These are phyloP conservation scores for Xylocopa sonorina DNA, from an alignment of 1,140 invertebrate genomes.

Conservation along the genomic window DNA sequence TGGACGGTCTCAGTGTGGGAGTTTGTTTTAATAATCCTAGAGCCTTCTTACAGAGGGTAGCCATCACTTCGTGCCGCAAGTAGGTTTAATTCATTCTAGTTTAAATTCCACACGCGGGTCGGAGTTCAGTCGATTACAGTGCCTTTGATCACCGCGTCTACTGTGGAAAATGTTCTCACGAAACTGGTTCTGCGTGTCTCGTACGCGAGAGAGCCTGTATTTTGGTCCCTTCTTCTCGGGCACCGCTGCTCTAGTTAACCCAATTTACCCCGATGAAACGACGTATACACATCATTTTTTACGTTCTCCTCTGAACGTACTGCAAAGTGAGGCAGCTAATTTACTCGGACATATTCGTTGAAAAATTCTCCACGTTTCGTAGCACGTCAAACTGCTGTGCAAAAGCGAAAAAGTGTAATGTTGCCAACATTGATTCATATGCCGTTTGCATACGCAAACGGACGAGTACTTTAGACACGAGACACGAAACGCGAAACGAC, in stretches of 20 bases:
- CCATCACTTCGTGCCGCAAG: background rate
- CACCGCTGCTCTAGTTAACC: conserved; percentile 53
- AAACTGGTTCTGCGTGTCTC: conserved; percentile 51
- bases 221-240: conserved; percentile 33
- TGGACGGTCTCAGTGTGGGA: background rate
- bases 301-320: no score
- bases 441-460: no score
- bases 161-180: conserved; percentile 58
- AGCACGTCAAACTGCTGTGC: no score
- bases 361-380: no score
- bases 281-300: background rate
- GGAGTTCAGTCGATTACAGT: conserved; percentile 66
- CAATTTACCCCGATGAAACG: conserved; percentile 48
- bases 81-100: conserved; percentile 52
- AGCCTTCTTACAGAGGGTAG: conserved; percentile 15
- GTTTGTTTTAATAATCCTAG: conserved; percentile 30
- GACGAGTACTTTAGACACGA: background rate
- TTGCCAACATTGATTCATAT: no score
- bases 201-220: conserved; percentile 25
- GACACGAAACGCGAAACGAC: background rate
- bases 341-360: background rate
- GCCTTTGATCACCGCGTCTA: conserved; percentile 65
- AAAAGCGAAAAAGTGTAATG: no score
- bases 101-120: conserved; percentile 54
- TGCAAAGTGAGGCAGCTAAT: background rate